phyloP scores from a whole-genome alignment of 2,797 vertebrate genomes.

The Gymnopithys bicolor region DNA sequence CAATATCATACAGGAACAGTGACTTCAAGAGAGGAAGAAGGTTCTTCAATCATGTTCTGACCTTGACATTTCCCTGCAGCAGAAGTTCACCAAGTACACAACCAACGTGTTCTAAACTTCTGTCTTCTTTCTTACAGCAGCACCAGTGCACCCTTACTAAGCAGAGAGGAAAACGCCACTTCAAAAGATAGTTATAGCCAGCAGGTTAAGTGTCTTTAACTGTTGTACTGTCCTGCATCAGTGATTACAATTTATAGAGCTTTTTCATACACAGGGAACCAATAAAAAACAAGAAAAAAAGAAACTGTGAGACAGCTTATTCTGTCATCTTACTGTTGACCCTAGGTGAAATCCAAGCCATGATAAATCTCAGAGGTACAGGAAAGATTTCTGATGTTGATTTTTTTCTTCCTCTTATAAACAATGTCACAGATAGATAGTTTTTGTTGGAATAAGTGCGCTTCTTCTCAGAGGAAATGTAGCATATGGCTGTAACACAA shows the following conservation, averaged over 20 bases:
- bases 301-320: not conserved
- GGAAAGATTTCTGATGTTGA: conserved; percentile 33
- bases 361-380: conserved; percentile 37
- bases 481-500: not conserved
- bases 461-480: not conserved
- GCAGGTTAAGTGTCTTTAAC: conserved; percentile 30
- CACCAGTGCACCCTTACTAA: not conserved
- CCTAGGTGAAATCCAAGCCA: not conserved
- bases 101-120: conserved; percentile 51
- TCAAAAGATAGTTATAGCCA: not conserved
- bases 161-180: not conserved
- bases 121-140: not conserved
- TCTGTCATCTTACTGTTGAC: not conserved
- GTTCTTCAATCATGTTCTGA: conserved; percentile 83
- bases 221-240: not conserved
- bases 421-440: conserved; percentile 37
- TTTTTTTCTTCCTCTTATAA: conserved; percentile 14
- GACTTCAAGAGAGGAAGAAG: conserved; percentile 75
- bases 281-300: not conserved
- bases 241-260: conserved; percentile 18
- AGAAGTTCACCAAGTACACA: conserved; percentile 72
- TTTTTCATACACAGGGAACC: not conserved
- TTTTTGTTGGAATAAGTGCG: conserved; percentile 2
- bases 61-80: conserved; percentile 78
- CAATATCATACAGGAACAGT: conserved; percentile 80